Base-by-base conservation (phyloP, 2,797 vertebrate genomes). In the Steatocranus sp. region DNA sequence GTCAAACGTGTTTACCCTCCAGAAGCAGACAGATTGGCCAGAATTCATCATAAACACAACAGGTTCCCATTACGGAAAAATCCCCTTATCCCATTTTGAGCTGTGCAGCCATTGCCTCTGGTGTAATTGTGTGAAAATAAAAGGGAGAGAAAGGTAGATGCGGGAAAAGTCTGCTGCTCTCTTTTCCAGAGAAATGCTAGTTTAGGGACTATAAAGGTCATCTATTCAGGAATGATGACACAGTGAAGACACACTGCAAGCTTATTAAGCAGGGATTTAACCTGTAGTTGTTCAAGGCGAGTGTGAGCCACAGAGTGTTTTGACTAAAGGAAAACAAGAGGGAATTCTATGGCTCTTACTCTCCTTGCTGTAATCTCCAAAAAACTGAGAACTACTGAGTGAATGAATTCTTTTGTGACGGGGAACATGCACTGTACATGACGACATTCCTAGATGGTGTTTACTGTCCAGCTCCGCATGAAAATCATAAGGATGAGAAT, bases 1-100 rank as follows among this genome's bases (percentile, higher is more conserved):
- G 95, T 95, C 95, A 95, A 90, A 92, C 75, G 86, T 96, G 95
- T 96, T 96, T 96, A 95, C 93, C 92, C 94, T 94, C 90, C 91
- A 85, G 90, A 92, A 86, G 88, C 88, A 86, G 93, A 95, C 90
- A 88, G 92, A 94, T 94, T 84, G 92, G 90, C 83, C 83, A 36
- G 90, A 85, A 91, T 92, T 94, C 92, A 95, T 95, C 90, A 92
- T 88, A 91, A 94, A 91, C 91, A 89, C 89, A 90, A 91, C 91
- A 91, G 89, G 86, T 87, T 90, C 79, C 76, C 56, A 88, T 93
- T 84, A 88, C 81, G 34, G 76, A 83, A 91, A 58, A 80, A 80
- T 89, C 84, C 77, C 15, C 58, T 76, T 61, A 54, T 83, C 58
- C 82, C 23, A 5, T 56, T 81, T 78, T 48, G 30, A 79, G 51